Evolutionary conservation across 2,888 invertebrate genomes (phyloP), one percentile per base, ranked within the genome.

Genomic region (Bursaphelenchus okinawaensis): DNA sequence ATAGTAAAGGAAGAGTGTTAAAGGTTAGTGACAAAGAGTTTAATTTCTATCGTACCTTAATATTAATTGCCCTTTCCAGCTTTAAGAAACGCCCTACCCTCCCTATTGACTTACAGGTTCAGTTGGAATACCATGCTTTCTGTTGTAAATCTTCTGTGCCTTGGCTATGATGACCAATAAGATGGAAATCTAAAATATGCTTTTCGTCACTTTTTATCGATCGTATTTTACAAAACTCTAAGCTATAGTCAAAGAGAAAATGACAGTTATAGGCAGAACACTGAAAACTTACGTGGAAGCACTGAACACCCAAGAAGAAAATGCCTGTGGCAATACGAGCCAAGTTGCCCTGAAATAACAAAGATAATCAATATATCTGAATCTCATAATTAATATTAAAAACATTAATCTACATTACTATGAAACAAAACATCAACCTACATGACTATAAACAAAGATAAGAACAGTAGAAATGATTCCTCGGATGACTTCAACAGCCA

Each of bases 251-350:
- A n/a, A n/a, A n/a, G n/a, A n/a, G n/a, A n/a, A n/a, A n/a, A n/a
- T n/a, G n/a, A n/a, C n/a, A n/a, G n/a, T n/a, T n/a, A n/a, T n/a
- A n/a, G n/a, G n/a, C n/a, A n/a, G 7, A 8, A 7, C 23, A n/a
- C 28, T 23, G 19, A n/a, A 31, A 22, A 68, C 31, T 56, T 16
- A 82, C 82, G 61, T 82, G 82, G 60, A 82, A 75, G 62, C 80
- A 70, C 63, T 82, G 82, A 20, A 82, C 68, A 7, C 81, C 82
- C n/a, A 83, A 72, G 73, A 83, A 82, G 75, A 83, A 82, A 50
- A 82, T 82, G 29, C 79, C 82, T 7, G 80, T 77, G 20, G 82
- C 82, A 55, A 82, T 78, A 28, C 82, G 71, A 0, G 80, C 78
- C 60, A 82, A 66, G 62, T 82, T 78, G 4, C 75, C 69, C 75